phyloP scores from a whole-genome alignment of 1,140 invertebrate genomes.

The Cydia pomonella region DNA sequence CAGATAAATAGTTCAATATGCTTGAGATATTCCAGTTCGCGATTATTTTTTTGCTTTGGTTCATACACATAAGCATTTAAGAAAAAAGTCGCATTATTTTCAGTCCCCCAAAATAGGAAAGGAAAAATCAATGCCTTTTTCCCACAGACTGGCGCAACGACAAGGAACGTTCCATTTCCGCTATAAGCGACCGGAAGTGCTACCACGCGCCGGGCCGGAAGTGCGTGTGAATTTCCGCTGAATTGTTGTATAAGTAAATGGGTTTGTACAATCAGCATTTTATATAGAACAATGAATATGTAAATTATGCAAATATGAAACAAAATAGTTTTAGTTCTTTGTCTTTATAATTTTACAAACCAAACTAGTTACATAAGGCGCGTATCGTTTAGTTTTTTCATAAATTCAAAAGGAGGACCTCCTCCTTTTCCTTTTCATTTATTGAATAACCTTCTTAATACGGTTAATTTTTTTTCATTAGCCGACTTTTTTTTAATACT shows the following conservation, averaged over 20 bases:
- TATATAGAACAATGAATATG: not conserved
- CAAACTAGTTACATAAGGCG: too few relatives aligned
- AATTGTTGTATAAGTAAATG: conserved; percentile 38
- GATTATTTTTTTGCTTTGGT: too few relatives aligned
- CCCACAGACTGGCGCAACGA: conserved; percentile 50
- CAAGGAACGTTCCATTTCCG: conserved; percentile 41
- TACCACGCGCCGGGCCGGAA: conserved; percentile 62
- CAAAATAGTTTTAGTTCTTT: too few relatives aligned
- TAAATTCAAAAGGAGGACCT: too few relatives aligned
- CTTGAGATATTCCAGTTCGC: too few relatives aligned
- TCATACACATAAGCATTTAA: not conserved
- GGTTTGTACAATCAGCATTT: not conserved
- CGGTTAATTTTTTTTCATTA: too few relatives aligned
- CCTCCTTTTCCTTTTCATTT: too few relatives aligned
- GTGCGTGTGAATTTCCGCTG: conserved; percentile 52
- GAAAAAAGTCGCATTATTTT: not conserved
- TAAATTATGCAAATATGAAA: not conserved
- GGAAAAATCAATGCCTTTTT: conserved; percentile 60
- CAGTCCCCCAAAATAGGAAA: not conserved
- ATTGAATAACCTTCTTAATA: too few relatives aligned
- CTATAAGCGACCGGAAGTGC: conserved; percentile 51
- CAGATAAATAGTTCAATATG: too few relatives aligned
- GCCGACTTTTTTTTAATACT: too few relatives aligned
- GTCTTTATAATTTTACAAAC: too few relatives aligned
- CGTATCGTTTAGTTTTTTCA: too few relatives aligned